Evolutionary conservation across 1,140 invertebrate genomes (phyloP), one percentile per base, ranked within the genome.

Genomic region (Atopsyche davidsoni): DNA sequence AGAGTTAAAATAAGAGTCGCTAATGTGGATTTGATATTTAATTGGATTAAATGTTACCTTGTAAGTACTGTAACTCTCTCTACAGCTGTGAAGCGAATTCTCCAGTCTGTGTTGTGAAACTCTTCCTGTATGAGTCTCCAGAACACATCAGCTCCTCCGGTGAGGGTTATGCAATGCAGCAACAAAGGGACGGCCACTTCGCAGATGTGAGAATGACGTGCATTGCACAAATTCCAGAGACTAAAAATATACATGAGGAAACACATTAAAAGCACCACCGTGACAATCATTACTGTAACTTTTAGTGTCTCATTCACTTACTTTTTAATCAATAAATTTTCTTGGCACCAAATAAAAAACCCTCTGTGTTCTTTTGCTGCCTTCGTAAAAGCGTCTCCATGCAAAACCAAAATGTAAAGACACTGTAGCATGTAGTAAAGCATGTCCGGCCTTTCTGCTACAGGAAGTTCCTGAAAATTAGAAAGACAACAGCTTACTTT

Each of bases 281-380:
- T 46, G 24, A 21, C 18, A 43, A 19, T 17, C 6, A 7, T n/a
- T n/a, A 11, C 7, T 9, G 10, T 14, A 17, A 39, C 10, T 39
- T 9, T 9, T 14, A 17, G 16, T 39, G 10, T 9, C 16, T 9
- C 7, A 39, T n/a, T n/a, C n/a, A 51, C 79, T 74, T 75, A 96
- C 91, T 93, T 95, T 64, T 90, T 90, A 53, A 99, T 93, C 0
- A 98, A 72, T 14, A 96, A 72, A 73, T 96, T 96, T 72, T 97
- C 92, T 67, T 99, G 93, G 57, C 89, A 93, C 90, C 94, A 98
- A 49, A 96, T 92, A 45, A 99, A 85, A 74, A 98, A 98, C 36
- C 92, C 92, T 58, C 89, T 79, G 63, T 96, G 87, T 63, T 98
- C 92, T 60, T 86, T 84, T 0, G 89, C 80, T 1, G 92, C 89